Evolutionary conservation across 2,113 vertebrate genomes (phyloP), one percentile per base, ranked within the genome.

Genomic region (Willisornis vidua): DNA sequence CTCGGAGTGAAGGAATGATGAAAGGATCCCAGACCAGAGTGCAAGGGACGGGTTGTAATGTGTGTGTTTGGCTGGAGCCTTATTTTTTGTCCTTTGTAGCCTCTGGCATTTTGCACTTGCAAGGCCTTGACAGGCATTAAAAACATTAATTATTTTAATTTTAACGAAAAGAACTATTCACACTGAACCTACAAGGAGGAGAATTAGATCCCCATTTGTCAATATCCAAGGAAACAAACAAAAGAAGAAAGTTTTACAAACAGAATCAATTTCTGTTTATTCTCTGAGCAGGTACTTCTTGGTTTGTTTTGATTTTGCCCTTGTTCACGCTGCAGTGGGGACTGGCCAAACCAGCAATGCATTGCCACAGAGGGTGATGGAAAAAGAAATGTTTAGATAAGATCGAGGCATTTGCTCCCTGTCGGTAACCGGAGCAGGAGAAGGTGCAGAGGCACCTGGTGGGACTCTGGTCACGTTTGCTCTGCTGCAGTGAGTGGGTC

Each of bases 1-100:
- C 96, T 94, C 35, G 52, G 95, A 63, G 94, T 73, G 94, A 93
- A 96, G 94, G 82, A 92, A 96, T 86, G 92, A 94, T 95, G 85
- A 96, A 97, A 96, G 96, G 93, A 97, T 89, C 92, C 95, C 45
- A 96, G 79, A 89, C 76, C 4, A 51, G 85, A 89, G 85, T 96
- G 95, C 92, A 94, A 92, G 79, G 93, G 92, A 94, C 94, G 31
- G 3, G 92, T 93, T 91, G 94, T 96, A 93, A 97, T 92, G 88
- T 77, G 58, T 88, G 80, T 88, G 91, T 95, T 93, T 91, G 93
- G 80, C 79, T 93, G 35, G 41, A 92, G 74, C 48, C 68, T 94
- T 95, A 46, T 91, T 96, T 97, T 95, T 96, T 93, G 95, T 74
- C 63, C 82, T 76, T 90, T 85, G 61, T 63, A 95, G 51, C 83